Evolutionary conservation across 2,888 invertebrate species (phyloP).

Genomic region (Clepsis dumicolana): DNA sequence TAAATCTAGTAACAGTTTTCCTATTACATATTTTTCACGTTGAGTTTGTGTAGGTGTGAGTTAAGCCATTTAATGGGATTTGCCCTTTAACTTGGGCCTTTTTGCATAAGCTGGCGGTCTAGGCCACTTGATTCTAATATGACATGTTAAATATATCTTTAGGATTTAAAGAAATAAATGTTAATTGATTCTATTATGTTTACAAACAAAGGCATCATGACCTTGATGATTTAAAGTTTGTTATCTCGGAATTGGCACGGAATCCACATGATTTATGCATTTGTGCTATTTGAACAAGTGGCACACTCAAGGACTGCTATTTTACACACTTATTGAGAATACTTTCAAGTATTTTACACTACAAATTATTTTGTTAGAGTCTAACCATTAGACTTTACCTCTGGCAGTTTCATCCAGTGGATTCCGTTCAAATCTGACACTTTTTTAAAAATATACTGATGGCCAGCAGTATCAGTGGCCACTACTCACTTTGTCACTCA

Average conservation of each 20-base stretch:
- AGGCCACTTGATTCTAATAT: not conserved
- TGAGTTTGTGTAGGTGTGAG: conserved; percentile 49
- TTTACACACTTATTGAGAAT: not conserved
- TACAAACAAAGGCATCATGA: conserved; percentile 27
- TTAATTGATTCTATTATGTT: conserved; percentile 22
- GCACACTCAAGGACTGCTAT: not conserved
- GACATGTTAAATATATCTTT: not conserved
- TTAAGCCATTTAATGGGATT: conserved; percentile 57
- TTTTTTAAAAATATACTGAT: too few relatives aligned
- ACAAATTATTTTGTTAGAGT: not conserved
- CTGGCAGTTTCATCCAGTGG: too few relatives aligned
- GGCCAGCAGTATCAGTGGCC: too few relatives aligned
- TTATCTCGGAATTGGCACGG: conserved; percentile 23
- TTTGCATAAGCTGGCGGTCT: conserved; percentile 16
- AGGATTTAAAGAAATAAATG: not conserved
- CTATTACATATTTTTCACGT: conserved; percentile 42
- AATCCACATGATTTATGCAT: conserved; percentile 9
- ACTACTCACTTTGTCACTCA: too few relatives aligned
- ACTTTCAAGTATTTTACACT: not conserved
- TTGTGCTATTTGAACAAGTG: conserved; percentile 22
- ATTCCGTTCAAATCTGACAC: too few relatives aligned
- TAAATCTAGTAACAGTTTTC: conserved; percentile 2
- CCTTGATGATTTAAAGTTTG: conserved; percentile 21
- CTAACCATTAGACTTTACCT: too few relatives aligned
- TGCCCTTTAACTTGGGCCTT: conserved; percentile 54